Percentiles rank a stretch among this genome's conserved stretches.
These are phyloP conservation scores for Tylochromis polylepis DNA, from an alignment of 2,113 vertebrate genomes.

Conservation along the genomic window DNA sequence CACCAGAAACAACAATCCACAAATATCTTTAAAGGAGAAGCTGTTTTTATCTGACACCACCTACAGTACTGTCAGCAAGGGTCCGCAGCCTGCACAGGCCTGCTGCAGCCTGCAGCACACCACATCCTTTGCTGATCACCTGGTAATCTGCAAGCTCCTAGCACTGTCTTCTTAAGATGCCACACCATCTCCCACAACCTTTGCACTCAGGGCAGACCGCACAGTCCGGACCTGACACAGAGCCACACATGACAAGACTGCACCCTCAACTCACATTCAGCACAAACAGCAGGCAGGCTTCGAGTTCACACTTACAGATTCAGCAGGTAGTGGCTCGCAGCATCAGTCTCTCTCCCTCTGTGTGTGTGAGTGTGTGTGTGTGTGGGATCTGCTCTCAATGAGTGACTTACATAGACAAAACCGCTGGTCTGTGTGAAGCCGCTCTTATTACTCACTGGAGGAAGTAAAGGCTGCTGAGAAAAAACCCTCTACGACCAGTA, in stretches of 20 bases:
- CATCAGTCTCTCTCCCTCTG: background rate
- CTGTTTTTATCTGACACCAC: background rate
- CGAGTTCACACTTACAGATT: conserved; percentile 45
- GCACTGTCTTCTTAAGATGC: background rate
- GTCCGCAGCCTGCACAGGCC: background rate
- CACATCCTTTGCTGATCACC: conserved; percentile 31
- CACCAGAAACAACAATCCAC: background rate
- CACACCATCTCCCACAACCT: background rate
- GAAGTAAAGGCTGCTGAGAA: conserved; percentile 49
- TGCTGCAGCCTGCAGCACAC: conserved; percentile 35
- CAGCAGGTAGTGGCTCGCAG: background rate
- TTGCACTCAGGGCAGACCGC: background rate
- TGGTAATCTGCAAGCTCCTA: background rate
- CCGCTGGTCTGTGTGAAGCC: background rate
- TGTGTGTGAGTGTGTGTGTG: background rate
- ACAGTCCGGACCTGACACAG: background rate
- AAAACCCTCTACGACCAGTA: background rate
- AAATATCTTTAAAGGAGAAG: background rate
- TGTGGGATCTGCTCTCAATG: background rate
- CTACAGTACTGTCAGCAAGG: background rate
- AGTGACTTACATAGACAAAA: background rate
- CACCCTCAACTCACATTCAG: background rate
- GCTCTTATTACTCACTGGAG: conserved; percentile 55
- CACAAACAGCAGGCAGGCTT: background rate
- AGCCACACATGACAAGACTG: background rate